Percentiles rank a stretch among this genome's conserved stretches.
These are phyloP conservation scores for Halictus ligatus DNA, from an alignment of 2,888 invertebrate species.

Conservation along the genomic window DNA sequence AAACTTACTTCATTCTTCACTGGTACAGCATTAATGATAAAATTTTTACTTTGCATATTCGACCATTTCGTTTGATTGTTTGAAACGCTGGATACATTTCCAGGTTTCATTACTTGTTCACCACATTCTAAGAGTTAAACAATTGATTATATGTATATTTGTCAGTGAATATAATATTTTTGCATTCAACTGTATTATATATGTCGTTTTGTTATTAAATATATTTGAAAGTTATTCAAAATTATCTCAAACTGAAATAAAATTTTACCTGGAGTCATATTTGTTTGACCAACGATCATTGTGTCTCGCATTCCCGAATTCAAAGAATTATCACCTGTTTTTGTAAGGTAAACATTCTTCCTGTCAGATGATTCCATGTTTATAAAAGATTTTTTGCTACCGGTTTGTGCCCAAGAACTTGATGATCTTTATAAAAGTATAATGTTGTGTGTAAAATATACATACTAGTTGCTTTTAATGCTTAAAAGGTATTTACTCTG, in stretches of 20 bases:
- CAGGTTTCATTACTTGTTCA: constrained; percentile 69
- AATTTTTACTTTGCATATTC: constrained; percentile 68
- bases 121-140: constrained; percentile 61
- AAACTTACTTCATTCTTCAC: constrained; percentile 69
- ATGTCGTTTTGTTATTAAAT: neutral
- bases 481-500: neutral
- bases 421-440: constrained; percentile 27
- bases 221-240: neutral
- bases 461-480: neutral
- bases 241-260: constrained; percentile 7
- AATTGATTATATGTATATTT: neutral
- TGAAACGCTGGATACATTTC: constrained; percentile 68
- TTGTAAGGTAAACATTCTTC: constrained; percentile 71
- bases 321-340: constrained; percentile 66
- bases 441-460: constrained; percentile 26
- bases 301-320: constrained; percentile 71
- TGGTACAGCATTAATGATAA: constrained; percentile 69
- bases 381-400: constrained; percentile 22
- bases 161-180: constrained; percentile 5
- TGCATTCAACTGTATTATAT: neutral
- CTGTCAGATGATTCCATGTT: constrained; percentile 71
- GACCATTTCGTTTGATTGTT: constrained; percentile 71
- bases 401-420: neutral
- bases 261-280: constrained; percentile 66
- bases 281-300: constrained; percentile 69